These are phyloP conservation scores for Craseonycteris thonglongyai DNA, from an alignment of 2,113 vertebrate genomes.

Conservation along the genomic window DNA sequence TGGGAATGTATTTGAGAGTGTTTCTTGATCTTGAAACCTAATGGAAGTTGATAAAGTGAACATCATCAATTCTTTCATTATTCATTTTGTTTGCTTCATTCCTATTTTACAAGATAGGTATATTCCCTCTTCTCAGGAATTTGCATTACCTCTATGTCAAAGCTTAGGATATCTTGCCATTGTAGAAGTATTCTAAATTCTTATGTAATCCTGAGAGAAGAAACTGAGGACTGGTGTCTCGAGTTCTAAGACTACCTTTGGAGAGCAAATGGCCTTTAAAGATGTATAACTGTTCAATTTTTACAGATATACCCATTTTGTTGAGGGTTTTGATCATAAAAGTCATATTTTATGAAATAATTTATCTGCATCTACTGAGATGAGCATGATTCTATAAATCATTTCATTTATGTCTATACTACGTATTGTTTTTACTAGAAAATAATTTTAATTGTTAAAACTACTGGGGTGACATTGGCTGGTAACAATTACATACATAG, in stretches of 20 bases:
- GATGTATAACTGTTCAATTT: neutral
- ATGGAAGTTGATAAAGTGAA: neutral
- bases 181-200: neutral
- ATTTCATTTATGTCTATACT: too few relatives aligned
- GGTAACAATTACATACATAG: too few relatives aligned
- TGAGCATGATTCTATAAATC: too few relatives aligned
- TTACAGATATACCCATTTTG: neutral
- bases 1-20: neutral
- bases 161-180: neutral
- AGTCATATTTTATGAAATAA: too few relatives aligned
- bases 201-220: neutral
- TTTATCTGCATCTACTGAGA: too few relatives aligned
- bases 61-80: neutral
- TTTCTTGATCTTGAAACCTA: neutral
- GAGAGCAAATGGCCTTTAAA: neutral
- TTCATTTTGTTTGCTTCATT: neutral
- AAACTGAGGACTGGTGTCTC: neutral
- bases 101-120: neutral
- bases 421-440: too few relatives aligned
- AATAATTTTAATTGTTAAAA: too few relatives aligned
- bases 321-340: too few relatives aligned
- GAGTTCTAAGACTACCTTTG: neutral
- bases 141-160: neutral
- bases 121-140: neutral
- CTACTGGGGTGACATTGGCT: too few relatives aligned